Percentiles rank a stretch among this genome's conserved stretches.
These are phyloP conservation scores for Alsophila aescularia DNA, from an alignment of 2,888 invertebrate species.

Conservation along the genomic window DNA sequence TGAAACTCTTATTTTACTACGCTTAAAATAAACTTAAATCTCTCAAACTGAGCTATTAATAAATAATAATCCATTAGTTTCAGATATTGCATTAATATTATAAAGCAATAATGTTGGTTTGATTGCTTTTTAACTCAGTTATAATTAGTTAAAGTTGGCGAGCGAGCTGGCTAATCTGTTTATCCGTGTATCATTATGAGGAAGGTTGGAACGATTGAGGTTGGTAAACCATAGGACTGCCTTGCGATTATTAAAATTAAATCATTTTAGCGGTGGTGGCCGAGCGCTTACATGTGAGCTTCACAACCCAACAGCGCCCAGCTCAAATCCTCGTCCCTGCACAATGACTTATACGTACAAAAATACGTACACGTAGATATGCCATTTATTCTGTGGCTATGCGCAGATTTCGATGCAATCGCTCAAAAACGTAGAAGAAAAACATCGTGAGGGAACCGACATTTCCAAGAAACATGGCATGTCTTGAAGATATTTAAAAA, in stretches of 20 bases:
- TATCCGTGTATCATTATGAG: slow-evolving; percentile 15
- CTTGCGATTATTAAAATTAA: slow-evolving; percentile 7
- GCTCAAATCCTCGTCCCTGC: no score
- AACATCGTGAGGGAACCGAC: no score
- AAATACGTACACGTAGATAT: no score
- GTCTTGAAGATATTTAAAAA: no score
- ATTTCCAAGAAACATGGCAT: no score
- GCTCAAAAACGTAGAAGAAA: no score
- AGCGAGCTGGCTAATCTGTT: slow-evolving; percentile 5
- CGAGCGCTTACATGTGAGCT: no score
- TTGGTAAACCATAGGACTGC: slow-evolving; percentile 4
- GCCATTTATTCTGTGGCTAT: no score
- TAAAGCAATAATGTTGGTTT: slow-evolving; percentile 12
- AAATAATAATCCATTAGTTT: slow-evolving; percentile 5
- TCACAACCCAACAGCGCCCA: no score
- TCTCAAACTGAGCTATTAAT: neutral
- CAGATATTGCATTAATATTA: slow-evolving; percentile 17
- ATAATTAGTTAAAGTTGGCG: slow-evolving; percentile 4
- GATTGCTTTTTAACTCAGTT: slow-evolving; percentile 21
- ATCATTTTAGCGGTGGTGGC: neutral
- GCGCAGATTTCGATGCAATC: no score
- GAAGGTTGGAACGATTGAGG: slow-evolving; percentile 17
- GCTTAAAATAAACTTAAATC: neutral
- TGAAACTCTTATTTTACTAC: neutral
- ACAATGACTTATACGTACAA: no score